Conservation (phyloP, 2,888 invertebrate species). For the Cheilosia variabilis region DNA sequence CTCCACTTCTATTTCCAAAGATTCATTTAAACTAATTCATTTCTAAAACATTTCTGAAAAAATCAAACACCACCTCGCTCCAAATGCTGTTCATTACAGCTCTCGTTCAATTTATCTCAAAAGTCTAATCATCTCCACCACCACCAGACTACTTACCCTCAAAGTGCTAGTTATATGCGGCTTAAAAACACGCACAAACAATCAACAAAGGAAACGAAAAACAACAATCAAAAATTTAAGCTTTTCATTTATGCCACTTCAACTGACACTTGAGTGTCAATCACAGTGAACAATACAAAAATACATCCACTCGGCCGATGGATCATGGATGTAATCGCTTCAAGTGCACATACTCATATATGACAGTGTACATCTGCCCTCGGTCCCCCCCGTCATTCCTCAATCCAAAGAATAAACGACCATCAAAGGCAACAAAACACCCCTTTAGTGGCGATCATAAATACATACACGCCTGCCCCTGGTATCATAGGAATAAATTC, state of each 20-base stretch:
- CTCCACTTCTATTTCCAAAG: no score
- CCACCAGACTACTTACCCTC: no score
- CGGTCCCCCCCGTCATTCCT: neutral
- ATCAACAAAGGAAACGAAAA: conserved; percentile 24
- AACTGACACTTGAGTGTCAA: conserved; percentile 70
- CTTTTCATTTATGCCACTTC: conserved; percentile 62
- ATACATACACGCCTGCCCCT: conserved; percentile 13
- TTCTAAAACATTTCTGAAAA: no score
- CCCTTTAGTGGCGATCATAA: conserved; percentile 55
- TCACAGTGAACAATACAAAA: conserved; percentile 70
- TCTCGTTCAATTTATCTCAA: no score
- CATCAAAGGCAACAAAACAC: conserved; percentile 57
- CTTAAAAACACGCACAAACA: neutral
- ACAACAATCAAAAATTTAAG: conserved; percentile 64
- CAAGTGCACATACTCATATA: conserved; percentile 12
- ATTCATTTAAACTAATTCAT: no score
- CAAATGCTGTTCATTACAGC: no score
- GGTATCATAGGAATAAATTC: conserved; percentile 49
- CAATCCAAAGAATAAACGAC: conserved; percentile 36
- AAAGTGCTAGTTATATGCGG: no score
- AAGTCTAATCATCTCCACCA: no score
- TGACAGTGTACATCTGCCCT: neutral
- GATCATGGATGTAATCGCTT: conserved; percentile 53
- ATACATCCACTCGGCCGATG: conserved; percentile 42
- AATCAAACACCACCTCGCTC: no score